Evolutionary conservation across 2,797 vertebrate species (phyloP).

Genomic region (Hemitrygon akajei): DNA sequence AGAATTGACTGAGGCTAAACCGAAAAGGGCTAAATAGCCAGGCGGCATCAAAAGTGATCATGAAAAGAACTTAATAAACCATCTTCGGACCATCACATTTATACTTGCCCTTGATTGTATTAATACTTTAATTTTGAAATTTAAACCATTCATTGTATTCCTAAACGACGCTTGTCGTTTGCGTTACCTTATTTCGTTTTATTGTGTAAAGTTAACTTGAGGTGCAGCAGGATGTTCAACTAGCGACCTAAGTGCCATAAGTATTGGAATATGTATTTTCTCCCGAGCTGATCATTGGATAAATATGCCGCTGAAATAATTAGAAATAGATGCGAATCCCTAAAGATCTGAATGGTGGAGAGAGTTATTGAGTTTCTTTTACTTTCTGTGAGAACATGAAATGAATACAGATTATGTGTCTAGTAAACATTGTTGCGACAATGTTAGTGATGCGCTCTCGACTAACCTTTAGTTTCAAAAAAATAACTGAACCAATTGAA

Average conservation of each 20-base stretch:
- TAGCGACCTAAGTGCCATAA: background rate
- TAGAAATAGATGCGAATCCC: background rate
- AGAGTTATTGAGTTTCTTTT: background rate
- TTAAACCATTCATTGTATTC: background rate
- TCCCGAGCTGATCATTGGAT: background rate
- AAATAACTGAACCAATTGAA: background rate
- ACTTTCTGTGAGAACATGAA: background rate
- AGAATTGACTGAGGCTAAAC: slow-evolving; percentile 43
- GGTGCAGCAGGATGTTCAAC: background rate
- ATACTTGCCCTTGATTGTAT: background rate
- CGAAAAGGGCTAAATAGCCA: slow-evolving; percentile 41
- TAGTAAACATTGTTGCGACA: background rate
- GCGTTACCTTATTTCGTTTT: background rate
- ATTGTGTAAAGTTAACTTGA: background rate
- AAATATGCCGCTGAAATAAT: background rate
- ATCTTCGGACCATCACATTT: slow-evolving; percentile 5
- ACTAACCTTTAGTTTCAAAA: background rate
- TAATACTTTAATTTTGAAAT: background rate
- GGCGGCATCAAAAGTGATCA: slow-evolving; percentile 15
- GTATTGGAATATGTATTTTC: background rate
- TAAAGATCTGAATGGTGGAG: background rate
- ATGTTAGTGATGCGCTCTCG: background rate
- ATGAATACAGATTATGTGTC: background rate
- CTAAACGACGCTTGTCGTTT: background rate
- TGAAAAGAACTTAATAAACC: background rate